Percentiles rank a stretch among this genome's conserved stretches.
Evolutionary conservation across 2,888 invertebrate species (phyloP).

Genomic region (Clunio marinus): DNA sequence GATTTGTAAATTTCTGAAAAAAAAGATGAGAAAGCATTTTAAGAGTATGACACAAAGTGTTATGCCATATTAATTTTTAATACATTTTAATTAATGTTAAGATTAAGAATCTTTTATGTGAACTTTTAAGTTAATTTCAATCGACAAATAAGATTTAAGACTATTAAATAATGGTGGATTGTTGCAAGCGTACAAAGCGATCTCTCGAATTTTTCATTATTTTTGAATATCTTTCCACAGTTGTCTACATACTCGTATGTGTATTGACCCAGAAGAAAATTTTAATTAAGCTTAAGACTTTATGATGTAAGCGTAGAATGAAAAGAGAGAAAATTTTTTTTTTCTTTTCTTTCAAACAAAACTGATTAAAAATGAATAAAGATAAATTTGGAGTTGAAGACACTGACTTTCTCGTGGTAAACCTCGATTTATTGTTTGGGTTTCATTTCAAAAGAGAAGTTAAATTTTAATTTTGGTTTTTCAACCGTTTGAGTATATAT

Average conservation of each 20-base stretch:
- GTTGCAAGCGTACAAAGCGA: neutral
- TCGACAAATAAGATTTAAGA: too few species aligned
- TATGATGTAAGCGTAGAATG: constrained; percentile 2
- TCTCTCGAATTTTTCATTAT: constrained; percentile 7
- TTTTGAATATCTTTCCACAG: neutral
- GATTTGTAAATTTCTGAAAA: constrained; percentile 7
- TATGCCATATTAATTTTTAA: constrained; percentile 15
- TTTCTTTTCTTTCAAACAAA: too few species aligned
- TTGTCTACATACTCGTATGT: too few species aligned
- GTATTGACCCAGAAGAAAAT: too few species aligned
- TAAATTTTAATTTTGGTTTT: neutral
- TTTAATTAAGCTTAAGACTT: constrained; percentile 10
- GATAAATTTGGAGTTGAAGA: constrained; percentile 7
- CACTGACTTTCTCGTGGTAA: too few species aligned
- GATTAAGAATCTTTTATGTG: neutral
- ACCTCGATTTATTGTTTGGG: neutral
- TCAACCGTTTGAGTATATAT: too few species aligned
- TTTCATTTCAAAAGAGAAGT: neutral
- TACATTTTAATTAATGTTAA: neutral
- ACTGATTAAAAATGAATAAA: constrained; percentile 21
- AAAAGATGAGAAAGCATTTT: neutral
- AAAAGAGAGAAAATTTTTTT: constrained; percentile 13
- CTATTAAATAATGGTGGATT: neutral
- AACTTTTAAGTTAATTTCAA: neutral
- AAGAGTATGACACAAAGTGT: constrained; percentile 18